Conservation (phyloP, 2,113 vertebrate genomes). For the Sebastes schlegelii region DNA sequence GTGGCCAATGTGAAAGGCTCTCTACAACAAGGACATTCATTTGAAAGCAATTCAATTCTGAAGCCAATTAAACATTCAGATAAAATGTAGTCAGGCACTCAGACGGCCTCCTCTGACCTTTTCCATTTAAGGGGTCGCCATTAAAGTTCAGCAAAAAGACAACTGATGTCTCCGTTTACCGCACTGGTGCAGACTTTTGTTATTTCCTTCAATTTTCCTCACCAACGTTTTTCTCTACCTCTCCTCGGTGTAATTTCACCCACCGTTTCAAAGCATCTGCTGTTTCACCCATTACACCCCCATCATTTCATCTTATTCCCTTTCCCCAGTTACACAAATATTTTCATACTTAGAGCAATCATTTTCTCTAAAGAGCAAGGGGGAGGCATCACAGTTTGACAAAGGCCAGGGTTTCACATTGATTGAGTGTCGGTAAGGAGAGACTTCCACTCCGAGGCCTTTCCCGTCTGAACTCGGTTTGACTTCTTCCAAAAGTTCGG, state of each 20-base stretch:
- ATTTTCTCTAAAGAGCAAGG: constrained; percentile 33
- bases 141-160: constrained; percentile 36
- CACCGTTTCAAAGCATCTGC: constrained; percentile 34
- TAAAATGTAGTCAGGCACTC: not conserved
- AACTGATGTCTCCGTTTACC: not conserved
- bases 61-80: not conserved
- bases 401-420: constrained; percentile 56
- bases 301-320: constrained; percentile 1
- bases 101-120: constrained; percentile 18
- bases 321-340: constrained; percentile 64
- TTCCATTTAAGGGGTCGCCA: not conserved
- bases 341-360: constrained; percentile 61
- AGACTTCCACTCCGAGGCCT: constrained; percentile 39
- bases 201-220: constrained; percentile 23
- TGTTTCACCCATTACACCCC: constrained; percentile 46
- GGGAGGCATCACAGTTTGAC: constrained; percentile 36
- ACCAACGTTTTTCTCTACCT: constrained; percentile 26
- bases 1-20: too few relatives aligned
- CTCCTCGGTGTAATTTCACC: constrained; percentile 14
- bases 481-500: constrained; percentile 40
- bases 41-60: not conserved
- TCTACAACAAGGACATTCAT: too few relatives aligned
- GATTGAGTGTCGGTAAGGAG: constrained; percentile 49
- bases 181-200: not conserved
- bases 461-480: constrained; percentile 33